Evolutionary conservation across 2,888 invertebrate genomes (phyloP).

Genomic region (Nymphalis urticae): DNA sequence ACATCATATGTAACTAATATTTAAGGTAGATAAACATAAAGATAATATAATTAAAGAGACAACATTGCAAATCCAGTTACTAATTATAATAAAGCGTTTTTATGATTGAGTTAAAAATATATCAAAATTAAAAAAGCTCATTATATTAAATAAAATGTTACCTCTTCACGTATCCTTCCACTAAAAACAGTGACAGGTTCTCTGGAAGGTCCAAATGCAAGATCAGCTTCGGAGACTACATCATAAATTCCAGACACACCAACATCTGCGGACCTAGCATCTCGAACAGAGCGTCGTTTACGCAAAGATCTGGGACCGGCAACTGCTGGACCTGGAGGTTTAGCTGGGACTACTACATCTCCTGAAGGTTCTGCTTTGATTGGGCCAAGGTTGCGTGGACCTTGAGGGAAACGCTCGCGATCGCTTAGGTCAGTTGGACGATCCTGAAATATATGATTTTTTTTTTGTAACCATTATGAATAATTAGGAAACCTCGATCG

Average conservation of each 20-base stretch:
- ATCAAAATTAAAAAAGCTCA: neutral
- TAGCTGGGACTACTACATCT: constrained; percentile 76
- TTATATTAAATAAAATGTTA: constrained; percentile 37
- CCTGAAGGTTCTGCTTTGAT: constrained; percentile 58
- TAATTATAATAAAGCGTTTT: neutral
- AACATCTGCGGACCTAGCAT: constrained; percentile 91
- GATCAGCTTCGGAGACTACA: constrained; percentile 94
- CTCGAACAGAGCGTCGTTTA: constrained; percentile 85
- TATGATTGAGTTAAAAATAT: neutral
- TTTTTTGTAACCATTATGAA: neutral
- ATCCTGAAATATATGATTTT: constrained; percentile 53
- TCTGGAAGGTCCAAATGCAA: constrained; percentile 92
- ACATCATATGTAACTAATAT: neutral
- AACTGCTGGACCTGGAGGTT: constrained; percentile 74
- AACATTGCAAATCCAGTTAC: neutral
- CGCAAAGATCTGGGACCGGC: constrained; percentile 81
- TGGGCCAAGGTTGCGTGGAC: constrained; percentile 85
- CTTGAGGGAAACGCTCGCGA: constrained; percentile 89
- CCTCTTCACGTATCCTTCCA: constrained; percentile 92
- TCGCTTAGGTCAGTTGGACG: constrained; percentile 79
- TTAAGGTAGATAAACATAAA: neutral
- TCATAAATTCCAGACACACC: constrained; percentile 95
- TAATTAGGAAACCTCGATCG: constrained; percentile 2
- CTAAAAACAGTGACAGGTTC: constrained; percentile 94
- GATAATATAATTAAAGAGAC: neutral